Evolutionary conservation across 2,888 invertebrate genomes (phyloP), one percentile per base, ranked within the genome.

Genomic region (Agonopterix arenella): DNA sequence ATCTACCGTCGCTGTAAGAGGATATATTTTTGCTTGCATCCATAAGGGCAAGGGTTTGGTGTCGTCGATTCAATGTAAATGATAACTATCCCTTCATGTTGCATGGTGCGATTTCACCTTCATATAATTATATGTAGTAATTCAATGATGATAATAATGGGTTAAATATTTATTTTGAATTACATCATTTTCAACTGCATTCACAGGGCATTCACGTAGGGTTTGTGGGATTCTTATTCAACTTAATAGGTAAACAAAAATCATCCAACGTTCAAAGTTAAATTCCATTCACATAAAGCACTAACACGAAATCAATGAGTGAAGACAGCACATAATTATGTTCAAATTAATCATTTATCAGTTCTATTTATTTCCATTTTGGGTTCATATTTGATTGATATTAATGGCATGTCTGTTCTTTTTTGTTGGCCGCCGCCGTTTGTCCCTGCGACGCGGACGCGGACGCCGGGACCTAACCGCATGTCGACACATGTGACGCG

Each of bases 1-100:
- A 85, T 98, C 98, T 62, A 96, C 98, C 63, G 95, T 98, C 79
- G 98, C 98, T 84, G 98, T 97, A 93, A 94, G 95, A 76, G 59
- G 52, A 51, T 58, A 40, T n/a, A 40, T n/a, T 11, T n/a, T 40
- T 40, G 40, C 11, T 36, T 36, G 9, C 43, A 43, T 43, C 9
- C 11, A 43, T 8, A 44, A 28, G 28, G 28, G 28, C 28, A 5
- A 28, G 28, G 11, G 41, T 41, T 41, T 41, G 11, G 11, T 7
- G 41, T 5, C 28, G 28, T 28, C 28, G 28, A 28, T 28, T 28
- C 4, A 18, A 28, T 28, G 28, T 28, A 28, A 28, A 28, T 28
- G 28, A 28, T 28, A 28, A 18, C 18, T 28, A 28, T 5, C 28
- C 28, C 18, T 18, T 28, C 7, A n/a, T 41, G 11, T 11, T 41